Conservation (phyloP, 2,113 vertebrate species). For the Perccottus glenii region DNA sequence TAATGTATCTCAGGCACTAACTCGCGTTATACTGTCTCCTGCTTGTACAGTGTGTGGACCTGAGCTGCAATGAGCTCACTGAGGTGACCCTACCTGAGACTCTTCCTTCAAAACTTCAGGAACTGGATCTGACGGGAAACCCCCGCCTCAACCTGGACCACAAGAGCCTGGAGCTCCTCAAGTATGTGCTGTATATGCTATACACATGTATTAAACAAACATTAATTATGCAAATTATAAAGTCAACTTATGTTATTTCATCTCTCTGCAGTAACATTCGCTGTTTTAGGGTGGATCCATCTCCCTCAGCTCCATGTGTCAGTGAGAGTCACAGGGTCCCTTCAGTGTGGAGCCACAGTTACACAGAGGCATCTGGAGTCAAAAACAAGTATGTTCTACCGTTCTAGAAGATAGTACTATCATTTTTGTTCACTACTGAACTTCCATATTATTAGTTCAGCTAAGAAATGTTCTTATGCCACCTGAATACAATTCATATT, state of each 20-base stretch:
- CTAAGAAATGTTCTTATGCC: too few species aligned
- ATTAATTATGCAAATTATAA: not conserved
- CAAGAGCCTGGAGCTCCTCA: conserved; percentile 93
- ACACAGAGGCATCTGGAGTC: conserved; percentile 91
- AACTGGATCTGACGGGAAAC: conserved; percentile 96
- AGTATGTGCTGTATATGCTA: conserved; percentile 73
- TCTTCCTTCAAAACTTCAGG: conserved; percentile 91
- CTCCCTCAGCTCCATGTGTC: conserved; percentile 75
- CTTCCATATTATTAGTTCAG: too few species aligned
- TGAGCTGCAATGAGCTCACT: conserved; percentile 96
- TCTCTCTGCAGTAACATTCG: conserved; percentile 88
- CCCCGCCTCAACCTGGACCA: conserved; percentile 91
- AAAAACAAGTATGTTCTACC: conserved; percentile 90
- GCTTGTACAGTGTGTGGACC: conserved; percentile 88
- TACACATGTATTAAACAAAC: not conserved
- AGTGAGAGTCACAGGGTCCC: conserved; percentile 88
- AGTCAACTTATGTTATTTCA: not conserved
- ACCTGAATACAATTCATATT: too few species aligned
- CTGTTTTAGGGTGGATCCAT: conserved; percentile 94
- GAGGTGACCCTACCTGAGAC: conserved; percentile 91
- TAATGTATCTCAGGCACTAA: not conserved
- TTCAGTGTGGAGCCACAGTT: conserved; percentile 96
- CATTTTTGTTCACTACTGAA: too few species aligned
- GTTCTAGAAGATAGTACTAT: too few species aligned
- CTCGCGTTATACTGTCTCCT: conserved; percentile 2